Conservation (phyloP, 2,797 vertebrate species). For the Sebastiscus tertius region DNA sequence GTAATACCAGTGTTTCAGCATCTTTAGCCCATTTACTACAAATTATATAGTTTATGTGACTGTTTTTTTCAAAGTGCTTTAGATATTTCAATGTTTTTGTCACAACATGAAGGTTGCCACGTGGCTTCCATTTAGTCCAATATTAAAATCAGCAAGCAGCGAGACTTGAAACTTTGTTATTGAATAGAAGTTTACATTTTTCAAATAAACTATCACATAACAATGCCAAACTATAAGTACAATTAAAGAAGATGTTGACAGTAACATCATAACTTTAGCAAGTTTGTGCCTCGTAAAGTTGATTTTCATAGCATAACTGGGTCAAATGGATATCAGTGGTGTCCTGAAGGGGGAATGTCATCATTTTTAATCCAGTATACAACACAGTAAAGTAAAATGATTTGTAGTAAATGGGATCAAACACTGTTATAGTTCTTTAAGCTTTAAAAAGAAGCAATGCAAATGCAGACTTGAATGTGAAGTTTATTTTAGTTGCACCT, state of each 20-base stretch:
- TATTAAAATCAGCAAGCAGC: background rate
- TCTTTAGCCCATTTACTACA: background rate
- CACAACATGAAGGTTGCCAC: background rate
- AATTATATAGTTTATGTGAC: background rate
- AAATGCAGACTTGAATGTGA: constrained; percentile 2
- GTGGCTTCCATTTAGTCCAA: no score
- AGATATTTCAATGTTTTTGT: background rate
- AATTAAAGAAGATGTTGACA: background rate
- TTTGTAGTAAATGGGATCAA: background rate
- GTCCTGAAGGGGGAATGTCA: background rate
- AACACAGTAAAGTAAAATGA: background rate
- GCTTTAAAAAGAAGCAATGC: background rate
- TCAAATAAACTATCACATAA: background rate
- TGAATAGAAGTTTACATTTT: background rate
- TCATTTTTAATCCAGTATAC: background rate
- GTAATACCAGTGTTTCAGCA: background rate
- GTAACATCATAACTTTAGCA: background rate
- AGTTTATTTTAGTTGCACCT: constrained; percentile 40
- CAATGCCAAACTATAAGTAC: background rate
- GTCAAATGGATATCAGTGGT: background rate
- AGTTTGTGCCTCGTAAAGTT: background rate
- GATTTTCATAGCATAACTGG: background rate
- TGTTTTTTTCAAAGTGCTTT: background rate
- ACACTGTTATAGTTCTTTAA: background rate
- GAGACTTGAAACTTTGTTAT: background rate